Conservation (phyloP, 2,797 vertebrate species). For the Paratrypauchen microcephalus region DNA sequence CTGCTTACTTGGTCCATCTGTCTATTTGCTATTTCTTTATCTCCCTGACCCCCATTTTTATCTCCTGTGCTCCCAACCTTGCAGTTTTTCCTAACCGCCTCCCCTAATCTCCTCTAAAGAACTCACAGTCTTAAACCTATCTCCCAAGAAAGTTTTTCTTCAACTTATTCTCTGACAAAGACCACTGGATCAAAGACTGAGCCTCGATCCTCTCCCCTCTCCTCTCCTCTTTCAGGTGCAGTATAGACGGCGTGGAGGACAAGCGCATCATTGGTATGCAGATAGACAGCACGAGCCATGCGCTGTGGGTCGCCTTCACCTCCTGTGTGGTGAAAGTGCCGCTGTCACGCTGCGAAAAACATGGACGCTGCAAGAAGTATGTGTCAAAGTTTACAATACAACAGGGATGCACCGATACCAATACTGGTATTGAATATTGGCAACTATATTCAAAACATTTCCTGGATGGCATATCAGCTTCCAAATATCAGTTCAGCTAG, state of each 20-base stretch:
- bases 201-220: neutral
- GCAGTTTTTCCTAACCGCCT: conserved; percentile 39
- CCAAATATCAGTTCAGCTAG: too few species aligned
- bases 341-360: conserved; percentile 90
- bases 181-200: conserved; percentile 3
- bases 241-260: conserved; percentile 91
- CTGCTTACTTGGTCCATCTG: conserved; percentile 71
- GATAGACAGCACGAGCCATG: conserved; percentile 85
- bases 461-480: too few species aligned
- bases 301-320: conserved; percentile 90
- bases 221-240: conserved; percentile 80
- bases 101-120: conserved; percentile 45
- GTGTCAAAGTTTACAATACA: conserved; percentile 28
- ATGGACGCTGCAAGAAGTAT: conserved; percentile 93
- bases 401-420: too few species aligned
- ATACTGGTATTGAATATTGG: too few species aligned
- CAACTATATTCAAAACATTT: too few species aligned
- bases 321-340: conserved; percentile 95
- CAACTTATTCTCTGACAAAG: conserved; percentile 16
- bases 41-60: conserved; percentile 57
- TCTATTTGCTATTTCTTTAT: conserved; percentile 61
- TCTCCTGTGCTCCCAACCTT: conserved; percentile 45
- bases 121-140: conserved; percentile 11
- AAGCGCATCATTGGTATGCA: conserved; percentile 93
- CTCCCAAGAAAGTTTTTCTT: conserved; percentile 3